Evolutionary conservation across 2,113 vertebrate genomes (phyloP).

Genomic region (Larimichthys polyactis): DNA sequence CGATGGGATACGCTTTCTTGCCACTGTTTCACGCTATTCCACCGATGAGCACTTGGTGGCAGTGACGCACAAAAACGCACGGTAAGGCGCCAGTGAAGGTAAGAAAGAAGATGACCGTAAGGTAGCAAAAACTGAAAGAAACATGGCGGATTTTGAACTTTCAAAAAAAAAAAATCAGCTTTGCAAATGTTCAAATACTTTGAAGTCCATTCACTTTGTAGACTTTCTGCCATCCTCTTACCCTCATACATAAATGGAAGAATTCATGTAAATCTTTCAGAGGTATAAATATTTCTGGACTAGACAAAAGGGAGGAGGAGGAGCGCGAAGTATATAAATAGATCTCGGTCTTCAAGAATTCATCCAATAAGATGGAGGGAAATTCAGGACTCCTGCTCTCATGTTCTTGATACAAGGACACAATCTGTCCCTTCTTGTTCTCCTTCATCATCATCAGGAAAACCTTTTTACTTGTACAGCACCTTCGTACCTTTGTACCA

Average conservation of each 20-base stretch:
- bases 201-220: not conserved
- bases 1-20: not conserved
- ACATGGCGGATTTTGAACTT: not conserved
- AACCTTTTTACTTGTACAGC: not conserved
- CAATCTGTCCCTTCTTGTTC: not conserved
- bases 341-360: conserved; percentile 16
- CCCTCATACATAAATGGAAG: not conserved
- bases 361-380: not conserved
- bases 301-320: not conserved
- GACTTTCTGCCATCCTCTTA: not conserved
- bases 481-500: no score
- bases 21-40: not conserved
- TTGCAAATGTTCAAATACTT: not conserved
- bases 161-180: no score
- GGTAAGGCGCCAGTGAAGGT: not conserved
- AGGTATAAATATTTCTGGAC: not conserved
- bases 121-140: not conserved
- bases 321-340: conserved; percentile 6
- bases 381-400: not conserved
- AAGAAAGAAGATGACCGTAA: not conserved
- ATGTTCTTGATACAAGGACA: not conserved
- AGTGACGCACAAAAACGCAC: not conserved
- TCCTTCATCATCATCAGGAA: not conserved
- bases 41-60: not conserved
- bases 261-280: not conserved